Evolutionary conservation across 2,888 invertebrate genomes (phyloP), one percentile per base, ranked within the genome.

Genomic region (Mongoloraphidia duomilia): DNA sequence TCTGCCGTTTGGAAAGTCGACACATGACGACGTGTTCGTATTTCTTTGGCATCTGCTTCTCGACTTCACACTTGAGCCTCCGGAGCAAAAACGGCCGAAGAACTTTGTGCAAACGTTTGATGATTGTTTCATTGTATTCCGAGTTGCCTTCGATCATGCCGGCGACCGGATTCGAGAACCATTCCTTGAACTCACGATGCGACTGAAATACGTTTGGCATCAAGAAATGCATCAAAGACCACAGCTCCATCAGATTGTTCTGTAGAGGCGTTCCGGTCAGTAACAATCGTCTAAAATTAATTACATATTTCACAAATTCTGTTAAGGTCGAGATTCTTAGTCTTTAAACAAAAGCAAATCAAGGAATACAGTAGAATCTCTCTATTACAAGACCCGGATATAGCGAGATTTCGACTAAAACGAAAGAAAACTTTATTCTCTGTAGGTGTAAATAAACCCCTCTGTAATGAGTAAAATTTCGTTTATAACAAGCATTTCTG

Each of bases 191-290:
- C 70, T 96, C 94, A 47, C 88, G 78, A 72, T 97, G 93, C 45
- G 93, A 93, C 58, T 92, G 89, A 74, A 96, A 96, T 57, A 95
- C 89, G 66, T 88, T 84, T 41, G 96, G 96, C 95, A 96, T 95
- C 47, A 96, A 76, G 71, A 96, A 96, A 73, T 96, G 95, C 93
- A 96, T 92, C 53, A 96, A 72, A 17, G 95, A 94, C 95, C 96
- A 96, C 57, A 96, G 73, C 72, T 96, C 95, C 87, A 93, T 90
- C 59, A 96, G 70, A 66, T 90, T 91, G 69, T 96, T 96, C 71
- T 96, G 95, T 54, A 96, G 75, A 51, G 95, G 95, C 51, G 95
- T 96, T 58, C 93, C 95, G 50, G 95, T 96, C 59, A 96, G 71
- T 53, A 96, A 72, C 53, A 96, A 73, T 49, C 96, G 82, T 61